These are phyloP conservation scores for Ochotona curzoniae DNA, from an alignment of 2,113 vertebrate genomes.

Conservation along the genomic window DNA sequence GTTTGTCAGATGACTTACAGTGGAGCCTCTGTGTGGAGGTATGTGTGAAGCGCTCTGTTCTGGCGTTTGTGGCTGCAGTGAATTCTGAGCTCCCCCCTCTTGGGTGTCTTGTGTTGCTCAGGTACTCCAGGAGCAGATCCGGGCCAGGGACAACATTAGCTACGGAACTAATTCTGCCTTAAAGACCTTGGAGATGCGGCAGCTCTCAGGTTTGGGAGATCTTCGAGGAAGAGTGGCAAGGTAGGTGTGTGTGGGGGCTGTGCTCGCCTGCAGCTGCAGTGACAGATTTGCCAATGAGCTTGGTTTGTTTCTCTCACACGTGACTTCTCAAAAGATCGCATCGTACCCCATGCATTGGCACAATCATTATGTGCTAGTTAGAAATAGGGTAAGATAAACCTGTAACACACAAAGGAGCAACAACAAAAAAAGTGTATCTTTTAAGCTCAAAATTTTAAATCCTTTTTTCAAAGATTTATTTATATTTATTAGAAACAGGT, in stretches of 20 bases:
- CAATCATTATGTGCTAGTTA: no score
- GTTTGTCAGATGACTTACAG: neutral
- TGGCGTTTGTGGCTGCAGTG: neutral
- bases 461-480: no score
- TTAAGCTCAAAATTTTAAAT: no score
- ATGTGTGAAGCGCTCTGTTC: neutral
- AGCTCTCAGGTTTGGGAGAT: constrained; percentile 88
- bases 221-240: constrained; percentile 89
- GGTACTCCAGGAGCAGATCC: constrained; percentile 89
- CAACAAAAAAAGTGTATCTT: no score
- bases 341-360: no score
- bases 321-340: neutral
- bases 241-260: constrained; percentile 68
- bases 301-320: no score
- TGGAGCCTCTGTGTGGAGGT: neutral
- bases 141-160: constrained; percentile 89
- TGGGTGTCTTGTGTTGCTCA: constrained; percentile 30
- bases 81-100: neutral
- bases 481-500: no score
- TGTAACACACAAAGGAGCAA: no score
- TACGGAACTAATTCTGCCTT: constrained; percentile 88
- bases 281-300: no score
- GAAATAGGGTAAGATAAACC: no score
- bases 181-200: constrained; percentile 89
- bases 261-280: neutral